Conservation (phyloP, 2,797 vertebrate species). For the Heterohyrax brucei region DNA sequence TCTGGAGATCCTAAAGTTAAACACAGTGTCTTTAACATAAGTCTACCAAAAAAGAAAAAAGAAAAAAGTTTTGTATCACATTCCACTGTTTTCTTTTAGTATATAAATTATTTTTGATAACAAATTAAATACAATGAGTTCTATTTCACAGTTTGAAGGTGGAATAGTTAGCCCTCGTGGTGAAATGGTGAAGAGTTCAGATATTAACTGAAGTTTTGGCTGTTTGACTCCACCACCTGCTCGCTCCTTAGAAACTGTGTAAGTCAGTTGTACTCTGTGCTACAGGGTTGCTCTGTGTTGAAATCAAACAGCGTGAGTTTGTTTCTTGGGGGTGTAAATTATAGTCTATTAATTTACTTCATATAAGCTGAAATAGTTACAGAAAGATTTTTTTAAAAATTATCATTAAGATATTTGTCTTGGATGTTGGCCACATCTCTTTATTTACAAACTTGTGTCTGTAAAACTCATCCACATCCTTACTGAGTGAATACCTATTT, state of each 20-base stretch:
- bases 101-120: not conserved
- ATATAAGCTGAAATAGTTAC: not conserved
- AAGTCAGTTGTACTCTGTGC: too few relatives aligned
- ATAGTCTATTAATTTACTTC: not conserved
- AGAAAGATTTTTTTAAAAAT: not conserved
- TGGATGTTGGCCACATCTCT: not conserved
- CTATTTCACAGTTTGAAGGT: not conserved
- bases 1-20: not conserved
- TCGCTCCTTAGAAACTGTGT: too few relatives aligned
- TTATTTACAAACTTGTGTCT: not conserved
- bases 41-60: not conserved
- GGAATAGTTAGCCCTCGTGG: not conserved
- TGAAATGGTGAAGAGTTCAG: too few relatives aligned
- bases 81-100: not conserved
- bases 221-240: too few relatives aligned
- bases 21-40: not conserved
- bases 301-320: too few relatives aligned
- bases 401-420: not conserved
- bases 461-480: not conserved
- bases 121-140: not conserved
- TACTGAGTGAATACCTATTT: not conserved
- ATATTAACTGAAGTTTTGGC: too few relatives aligned
- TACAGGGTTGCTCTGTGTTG: too few relatives aligned
- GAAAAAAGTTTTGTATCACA: not conserved
- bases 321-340: not conserved